Base-by-base conservation (phyloP, 2,113 vertebrate genomes). In the Gavia stellata region DNA sequence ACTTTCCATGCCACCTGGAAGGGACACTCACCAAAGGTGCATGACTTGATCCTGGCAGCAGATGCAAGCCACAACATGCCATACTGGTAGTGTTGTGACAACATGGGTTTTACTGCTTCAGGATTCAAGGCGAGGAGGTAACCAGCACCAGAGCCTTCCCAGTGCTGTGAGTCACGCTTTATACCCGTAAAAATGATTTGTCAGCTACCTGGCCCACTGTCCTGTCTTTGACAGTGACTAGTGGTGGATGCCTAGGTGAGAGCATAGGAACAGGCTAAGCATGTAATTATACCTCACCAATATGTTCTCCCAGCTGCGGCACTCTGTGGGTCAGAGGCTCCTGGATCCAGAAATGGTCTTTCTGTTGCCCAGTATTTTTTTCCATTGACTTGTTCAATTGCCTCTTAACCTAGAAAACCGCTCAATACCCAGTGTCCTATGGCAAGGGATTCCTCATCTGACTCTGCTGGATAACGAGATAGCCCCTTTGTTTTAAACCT, bases 181-280 rank as follows among this genome's bases (percentile, higher is more conserved):
- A 66, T 67, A 77, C 62, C 81, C 92, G 44, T 67, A 82, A 72
- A 87, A 96, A 85, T 78, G 44, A 24, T 75, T 42, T 93, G 93
- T 93, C 92, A 87, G 78, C 93, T 91, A 53, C 75, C 88, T 86
- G 91, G 25, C 72, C 83, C 84, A 6, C 89, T 94, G 91, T 91
- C 87, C 91, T 92, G 62, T 29, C 90, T 92, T 53, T 82, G 85
- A 72, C 38, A 82, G 87, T 93, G 90, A 90, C 92, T 95, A 70
- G 93, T 68, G 68, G 84, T 85, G 66, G 52, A 58, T 87, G 91
- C 91, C 47, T 34, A 45, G 66, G 81, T 77, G 66, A 73, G 70
- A 92, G 74, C 89, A 91, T 53, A 71, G 10, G 17, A 94, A 68
- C 87, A 81, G 86, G 87, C 71, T 87, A 8, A 87, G 70, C 44